Conservation (phyloP, 2,888 invertebrate genomes). For the Trachelus tabidus region DNA sequence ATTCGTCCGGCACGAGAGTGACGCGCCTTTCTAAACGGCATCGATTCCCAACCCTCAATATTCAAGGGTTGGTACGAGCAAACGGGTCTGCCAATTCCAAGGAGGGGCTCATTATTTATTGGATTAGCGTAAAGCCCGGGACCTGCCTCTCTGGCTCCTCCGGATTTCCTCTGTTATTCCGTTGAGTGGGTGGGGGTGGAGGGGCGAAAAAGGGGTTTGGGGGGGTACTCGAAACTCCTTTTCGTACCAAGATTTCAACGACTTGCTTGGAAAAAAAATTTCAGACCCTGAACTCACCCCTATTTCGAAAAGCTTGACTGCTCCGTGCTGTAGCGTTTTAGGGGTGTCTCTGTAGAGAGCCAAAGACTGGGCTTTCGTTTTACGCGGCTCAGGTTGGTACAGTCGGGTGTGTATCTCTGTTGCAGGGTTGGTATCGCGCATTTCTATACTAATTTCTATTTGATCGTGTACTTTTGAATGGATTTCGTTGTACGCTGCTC, state of each 20-base stretch:
- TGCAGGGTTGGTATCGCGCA: background rate
- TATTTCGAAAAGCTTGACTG: background rate
- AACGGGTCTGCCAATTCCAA: slow-evolving; percentile 15
- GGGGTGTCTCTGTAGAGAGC: background rate
- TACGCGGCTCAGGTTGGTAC: background rate
- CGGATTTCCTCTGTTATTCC: slow-evolving; percentile 7
- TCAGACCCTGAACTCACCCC: background rate
- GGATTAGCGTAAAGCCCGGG: slow-evolving; percentile 31
- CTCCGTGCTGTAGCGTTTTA: background rate
- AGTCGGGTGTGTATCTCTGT: background rate
- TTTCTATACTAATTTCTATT: too few relatives aligned
- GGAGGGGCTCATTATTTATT: slow-evolving; percentile 31
- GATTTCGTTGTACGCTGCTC: background rate
- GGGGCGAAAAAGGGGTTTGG: slow-evolving; percentile 14
- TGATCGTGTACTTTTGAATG: too few relatives aligned
- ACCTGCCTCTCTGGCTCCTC: slow-evolving; percentile 4
- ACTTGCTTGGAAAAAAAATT: background rate
- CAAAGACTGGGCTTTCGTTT: background rate
- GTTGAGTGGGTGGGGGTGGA: slow-evolving; percentile 1
- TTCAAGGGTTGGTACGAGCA: background rate
- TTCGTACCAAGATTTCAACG: background rate
- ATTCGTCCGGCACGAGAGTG: background rate
- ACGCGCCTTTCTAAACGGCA: background rate
- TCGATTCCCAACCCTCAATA: background rate
- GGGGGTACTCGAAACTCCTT: slow-evolving; percentile 18